These are phyloP conservation scores for Tor tambroides DNA, from an alignment of 2,113 vertebrate genomes.

Conservation along the genomic window DNA sequence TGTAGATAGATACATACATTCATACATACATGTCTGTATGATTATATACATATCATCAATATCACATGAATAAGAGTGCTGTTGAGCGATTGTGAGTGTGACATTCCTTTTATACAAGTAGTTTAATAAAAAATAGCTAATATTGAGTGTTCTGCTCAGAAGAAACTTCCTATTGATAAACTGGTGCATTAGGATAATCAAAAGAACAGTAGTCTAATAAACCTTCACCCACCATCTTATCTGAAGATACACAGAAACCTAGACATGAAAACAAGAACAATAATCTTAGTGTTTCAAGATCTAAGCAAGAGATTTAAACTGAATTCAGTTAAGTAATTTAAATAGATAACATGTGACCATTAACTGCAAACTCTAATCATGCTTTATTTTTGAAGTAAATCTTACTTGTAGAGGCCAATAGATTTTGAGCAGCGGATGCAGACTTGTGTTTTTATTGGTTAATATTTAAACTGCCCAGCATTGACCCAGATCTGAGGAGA, in stretches of 20 bases:
- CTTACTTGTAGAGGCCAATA: background rate
- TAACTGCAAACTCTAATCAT: background rate
- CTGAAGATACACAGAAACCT: background rate
- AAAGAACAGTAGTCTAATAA: background rate
- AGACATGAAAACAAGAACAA: background rate
- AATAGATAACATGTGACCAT: background rate
- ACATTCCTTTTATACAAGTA: background rate
- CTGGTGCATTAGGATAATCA: background rate
- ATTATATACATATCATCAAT: background rate
- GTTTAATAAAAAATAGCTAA: background rate
- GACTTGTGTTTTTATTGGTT: conserved; percentile 20
- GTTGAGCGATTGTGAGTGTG: background rate
- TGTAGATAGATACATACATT: no score
- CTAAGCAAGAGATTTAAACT: background rate
- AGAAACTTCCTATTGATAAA: background rate
- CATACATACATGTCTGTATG: background rate
- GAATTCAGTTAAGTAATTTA: background rate
- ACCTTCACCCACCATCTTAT: background rate
- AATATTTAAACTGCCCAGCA: conserved; percentile 35
- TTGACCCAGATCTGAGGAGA: conserved; percentile 46
- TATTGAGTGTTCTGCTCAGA: background rate
- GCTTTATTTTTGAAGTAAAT: background rate
- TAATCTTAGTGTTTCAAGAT: background rate
- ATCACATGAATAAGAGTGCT: background rate
- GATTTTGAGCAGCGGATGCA: background rate